A percentile compares a stretch with the other conserved stretches of the same genome.
Conservation (phyloP, 2,888 invertebrate species). For the Gymnocheta viridis region DNA sequence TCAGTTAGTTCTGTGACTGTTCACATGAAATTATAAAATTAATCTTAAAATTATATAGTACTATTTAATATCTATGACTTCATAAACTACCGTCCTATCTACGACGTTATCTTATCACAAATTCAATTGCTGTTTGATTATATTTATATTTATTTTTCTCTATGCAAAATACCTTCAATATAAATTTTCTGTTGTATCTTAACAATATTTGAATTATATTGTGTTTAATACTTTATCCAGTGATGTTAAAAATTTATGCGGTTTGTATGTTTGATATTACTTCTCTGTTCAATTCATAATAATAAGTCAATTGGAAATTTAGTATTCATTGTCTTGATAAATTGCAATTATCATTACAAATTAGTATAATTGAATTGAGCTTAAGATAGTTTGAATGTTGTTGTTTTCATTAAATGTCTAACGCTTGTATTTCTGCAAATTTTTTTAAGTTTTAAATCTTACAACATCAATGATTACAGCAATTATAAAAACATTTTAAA, state of each 20-base stretch:
- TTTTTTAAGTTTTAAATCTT: constrained; percentile 31
- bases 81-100: too few species aligned
- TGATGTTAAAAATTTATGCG: background rate
- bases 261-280: background rate
- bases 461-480: background rate
- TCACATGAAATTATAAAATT: too few species aligned
- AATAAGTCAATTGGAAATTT: constrained; percentile 31
- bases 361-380: constrained; percentile 56
- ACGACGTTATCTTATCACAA: too few species aligned
- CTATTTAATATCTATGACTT: too few species aligned
- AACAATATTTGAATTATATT: too few species aligned
- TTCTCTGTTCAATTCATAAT: background rate
- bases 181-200: background rate
- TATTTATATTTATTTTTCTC: too few species aligned
- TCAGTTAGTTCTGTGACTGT: too few species aligned
- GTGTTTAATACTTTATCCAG: background rate
- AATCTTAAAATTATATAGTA: too few species aligned
- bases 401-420: constrained; percentile 21
- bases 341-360: constrained; percentile 62
- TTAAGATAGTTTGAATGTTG: constrained; percentile 33
- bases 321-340: constrained; percentile 56
- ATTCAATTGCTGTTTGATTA: too few species aligned
- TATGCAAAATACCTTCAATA: background rate
- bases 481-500: background rate
- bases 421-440: constrained; percentile 1